These are phyloP conservation scores for Crotalus tigris DNA, from an alignment of 2,113 vertebrate species.

Conservation along the genomic window DNA sequence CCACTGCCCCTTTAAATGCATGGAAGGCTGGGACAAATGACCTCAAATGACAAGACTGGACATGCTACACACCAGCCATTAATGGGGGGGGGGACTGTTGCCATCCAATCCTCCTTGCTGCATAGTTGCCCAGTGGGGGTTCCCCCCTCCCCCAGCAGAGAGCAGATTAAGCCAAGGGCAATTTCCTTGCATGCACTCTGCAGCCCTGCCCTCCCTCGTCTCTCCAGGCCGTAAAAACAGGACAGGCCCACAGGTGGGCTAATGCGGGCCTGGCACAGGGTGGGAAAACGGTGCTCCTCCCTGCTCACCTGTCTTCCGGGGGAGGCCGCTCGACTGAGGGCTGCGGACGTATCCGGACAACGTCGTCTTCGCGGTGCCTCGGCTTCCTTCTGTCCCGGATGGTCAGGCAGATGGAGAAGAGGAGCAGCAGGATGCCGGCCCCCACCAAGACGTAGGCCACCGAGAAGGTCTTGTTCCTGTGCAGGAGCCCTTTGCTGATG, in stretches of 20 bases:
- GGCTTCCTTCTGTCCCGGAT: slow-evolving; percentile 82
- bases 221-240: background rate
- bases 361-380: slow-evolving; percentile 42
- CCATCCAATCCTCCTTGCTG: background rate
- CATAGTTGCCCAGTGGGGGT: background rate
- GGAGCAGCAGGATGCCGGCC: slow-evolving; percentile 79
- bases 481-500: background rate
- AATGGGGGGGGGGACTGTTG: too few species aligned
- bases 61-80: background rate
- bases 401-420: slow-evolving; percentile 87
- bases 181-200: too few species aligned
- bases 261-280: too few species aligned
- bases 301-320: slow-evolving; percentile 71
- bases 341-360: slow-evolving; percentile 46
- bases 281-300: background rate
- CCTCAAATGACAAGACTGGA: too few species aligned
- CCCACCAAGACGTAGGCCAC: slow-evolving; percentile 90
- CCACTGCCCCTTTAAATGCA: background rate
- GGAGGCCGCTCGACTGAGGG: fast-evolving
- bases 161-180: background rate
- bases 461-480: slow-evolving; percentile 82
- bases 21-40: background rate
- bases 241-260: background rate
- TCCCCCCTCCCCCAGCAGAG: background rate
- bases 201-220: background rate